phyloP scores from a whole-genome alignment of 2,113 vertebrate genomes.

The Tyto alba region DNA sequence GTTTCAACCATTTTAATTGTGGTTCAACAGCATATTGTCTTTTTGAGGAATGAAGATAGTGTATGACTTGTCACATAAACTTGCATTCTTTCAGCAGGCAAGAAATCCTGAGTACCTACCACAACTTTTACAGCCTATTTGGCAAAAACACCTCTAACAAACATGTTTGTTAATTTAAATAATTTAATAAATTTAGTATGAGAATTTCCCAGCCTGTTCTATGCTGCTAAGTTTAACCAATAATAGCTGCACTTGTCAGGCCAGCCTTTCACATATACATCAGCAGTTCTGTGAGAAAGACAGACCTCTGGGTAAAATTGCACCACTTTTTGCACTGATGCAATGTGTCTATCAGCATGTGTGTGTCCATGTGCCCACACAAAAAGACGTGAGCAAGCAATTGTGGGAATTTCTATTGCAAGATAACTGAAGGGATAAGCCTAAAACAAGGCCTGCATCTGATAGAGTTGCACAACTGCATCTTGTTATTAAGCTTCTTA shows the following conservation, averaged over 20 bases:
- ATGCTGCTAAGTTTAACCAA: not conserved
- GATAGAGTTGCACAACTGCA: not conserved
- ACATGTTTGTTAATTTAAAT: not conserved
- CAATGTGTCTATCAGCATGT: accelerated
- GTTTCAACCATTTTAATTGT: not conserved
- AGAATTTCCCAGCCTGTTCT: not conserved
- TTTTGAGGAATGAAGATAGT: not conserved
- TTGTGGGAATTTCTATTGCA: not conserved
- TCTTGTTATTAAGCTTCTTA: not conserved
- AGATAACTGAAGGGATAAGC: not conserved
- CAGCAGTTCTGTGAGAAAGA: not conserved
- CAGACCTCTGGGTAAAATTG: not conserved
- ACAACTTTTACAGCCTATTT: not conserved
- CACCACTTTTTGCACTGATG: not conserved
- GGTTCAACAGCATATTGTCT: not conserved
- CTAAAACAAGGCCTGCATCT: not conserved
- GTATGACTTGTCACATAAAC: not conserved
- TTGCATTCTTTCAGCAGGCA: not conserved
- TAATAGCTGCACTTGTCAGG: not conserved
- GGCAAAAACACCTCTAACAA: not conserved
- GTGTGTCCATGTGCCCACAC: not conserved
- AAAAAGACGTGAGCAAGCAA: not conserved
- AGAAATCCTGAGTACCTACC: not conserved
- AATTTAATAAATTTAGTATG: not conserved
- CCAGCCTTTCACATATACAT: not conserved